Base-by-base conservation (phyloP, 2,888 invertebrate species). In the Scaptomyza reducta region DNA sequence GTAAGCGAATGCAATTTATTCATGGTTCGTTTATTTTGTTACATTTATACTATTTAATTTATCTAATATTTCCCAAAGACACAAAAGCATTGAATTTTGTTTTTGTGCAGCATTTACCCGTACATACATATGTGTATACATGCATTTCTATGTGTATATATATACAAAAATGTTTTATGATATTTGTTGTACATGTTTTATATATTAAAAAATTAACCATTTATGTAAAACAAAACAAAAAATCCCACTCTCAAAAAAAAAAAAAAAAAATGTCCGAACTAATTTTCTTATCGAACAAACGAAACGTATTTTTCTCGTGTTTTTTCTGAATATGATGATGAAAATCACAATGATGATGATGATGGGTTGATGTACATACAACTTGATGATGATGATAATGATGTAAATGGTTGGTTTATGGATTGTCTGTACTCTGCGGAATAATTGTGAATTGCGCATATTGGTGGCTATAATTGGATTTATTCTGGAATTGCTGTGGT, bases 291-390 rank as follows among this genome's bases (percentile, higher is more conserved):
- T 90, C 92, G 92, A 92, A 92, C 90, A 92, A 91, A 90, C 92
- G 92, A 92, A 91, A 92, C 92, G 92, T 92, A 92, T 92, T 92
- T 92, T 92, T 92, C 92, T 92, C 92, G 92, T 92, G 92, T 92
- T 92, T 91, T 91, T 91, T 91, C 91, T 90, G 91, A 91, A 89
- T 90, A 91, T 91, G 91, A 90, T 91, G 90, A 89, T 91, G 94
- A 93, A 86, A 76, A 90, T 89, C 79, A 91, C 81, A 79, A 91
- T 89, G 87, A 90, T 90, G 90, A 89, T 86, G 85, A 77, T 90
- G 85, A 78, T 78, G 78, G 80, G 79, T 87, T 84, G 87, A 82
- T 84, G 88, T 77, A 79, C 87, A 61, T 67, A 76, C 85, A 87
- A 89, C 89, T 78, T 89, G 89, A 86, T 88, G 84, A 82, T 77